These are phyloP conservation scores for Bagarius yarrelli DNA, from an alignment of 2,113 vertebrate species.

Conservation along the genomic window DNA sequence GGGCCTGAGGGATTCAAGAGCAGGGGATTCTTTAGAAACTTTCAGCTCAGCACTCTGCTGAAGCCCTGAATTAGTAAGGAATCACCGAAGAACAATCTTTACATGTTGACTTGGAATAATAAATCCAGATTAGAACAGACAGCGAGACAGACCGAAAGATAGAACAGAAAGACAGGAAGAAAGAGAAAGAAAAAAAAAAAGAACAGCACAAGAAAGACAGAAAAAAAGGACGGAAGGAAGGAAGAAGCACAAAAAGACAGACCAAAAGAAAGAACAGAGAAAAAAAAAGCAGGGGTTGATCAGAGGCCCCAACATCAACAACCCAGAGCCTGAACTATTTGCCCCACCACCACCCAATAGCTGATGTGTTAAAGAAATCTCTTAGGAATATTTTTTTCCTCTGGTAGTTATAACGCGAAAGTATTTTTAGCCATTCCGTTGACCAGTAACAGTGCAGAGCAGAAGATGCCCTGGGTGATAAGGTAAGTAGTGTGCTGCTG, in stretches of 20 bases:
- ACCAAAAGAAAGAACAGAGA: too few relatives aligned
- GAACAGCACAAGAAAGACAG: too few relatives aligned
- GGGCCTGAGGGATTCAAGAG: not conserved
- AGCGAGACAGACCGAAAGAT: not conserved
- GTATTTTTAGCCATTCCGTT: not conserved
- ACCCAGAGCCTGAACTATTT: too few relatives aligned
- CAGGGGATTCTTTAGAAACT: not conserved
- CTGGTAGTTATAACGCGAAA: not conserved
- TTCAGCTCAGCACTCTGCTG: not conserved
- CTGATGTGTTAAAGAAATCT: not conserved
- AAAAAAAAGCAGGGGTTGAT: too few relatives aligned
- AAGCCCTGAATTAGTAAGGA: not conserved
- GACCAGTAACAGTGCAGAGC: not conserved
- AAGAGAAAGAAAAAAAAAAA: too few relatives aligned
- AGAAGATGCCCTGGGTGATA: slow-evolving; percentile 8
- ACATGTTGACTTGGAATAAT: too few relatives aligned
- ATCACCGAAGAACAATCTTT: not conserved
- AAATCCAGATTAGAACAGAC: too few relatives aligned
- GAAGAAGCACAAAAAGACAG: too few relatives aligned
- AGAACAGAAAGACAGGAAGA: not conserved
- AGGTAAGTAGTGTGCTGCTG: not conserved
- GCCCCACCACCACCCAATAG: too few relatives aligned
- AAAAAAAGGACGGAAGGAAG: too few relatives aligned
- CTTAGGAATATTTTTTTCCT: not conserved
- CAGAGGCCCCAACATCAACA: too few relatives aligned